Percentiles rank a stretch among this genome's conserved stretches.
phyloP scores from a whole-genome alignment of 1,140 invertebrate genomes.

The Calosoma granatense region DNA sequence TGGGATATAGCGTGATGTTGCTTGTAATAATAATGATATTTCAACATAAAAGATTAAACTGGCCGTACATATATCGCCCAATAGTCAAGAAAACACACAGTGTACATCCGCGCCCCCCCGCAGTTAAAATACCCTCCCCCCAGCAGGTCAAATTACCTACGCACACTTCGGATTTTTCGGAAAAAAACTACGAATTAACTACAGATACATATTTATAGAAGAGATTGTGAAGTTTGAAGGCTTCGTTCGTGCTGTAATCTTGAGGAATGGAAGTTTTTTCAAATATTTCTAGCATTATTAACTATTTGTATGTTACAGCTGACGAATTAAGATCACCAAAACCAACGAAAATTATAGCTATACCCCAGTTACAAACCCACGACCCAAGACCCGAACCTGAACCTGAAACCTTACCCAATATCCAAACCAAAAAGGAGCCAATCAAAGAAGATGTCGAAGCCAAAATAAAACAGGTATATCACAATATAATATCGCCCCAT shows the following conservation, averaged over 20 bases:
- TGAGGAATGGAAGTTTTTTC: too few species aligned
- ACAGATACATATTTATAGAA: too few species aligned
- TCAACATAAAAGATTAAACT: too few species aligned
- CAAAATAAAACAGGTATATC: slow-evolving; percentile 2
- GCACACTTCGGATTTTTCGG: not conserved
- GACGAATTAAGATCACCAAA: slow-evolving; percentile 18
- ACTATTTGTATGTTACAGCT: slow-evolving; percentile 14
- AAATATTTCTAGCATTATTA: not conserved
- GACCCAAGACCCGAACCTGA: not conserved
- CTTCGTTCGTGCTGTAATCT: too few species aligned
- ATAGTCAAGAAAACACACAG: too few species aligned
- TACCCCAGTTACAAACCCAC: not conserved
- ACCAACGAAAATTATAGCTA: not conserved
- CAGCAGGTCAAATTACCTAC: not conserved
- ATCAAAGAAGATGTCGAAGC: slow-evolving; percentile 3
- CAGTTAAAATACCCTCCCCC: too few species aligned
- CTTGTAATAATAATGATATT: too few species aligned
- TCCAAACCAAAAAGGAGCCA: slow-evolving; percentile 17
- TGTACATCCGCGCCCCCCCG: too few species aligned
- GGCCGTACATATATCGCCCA: too few species aligned
- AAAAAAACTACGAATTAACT: not conserved
- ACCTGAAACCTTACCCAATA: not conserved
- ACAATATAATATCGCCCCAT: not conserved
- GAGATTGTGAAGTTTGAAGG: too few species aligned
- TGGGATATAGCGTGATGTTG: too few species aligned